Conservation (phyloP, 2,888 invertebrate genomes). For the Lasioglossum malachurum region DNA sequence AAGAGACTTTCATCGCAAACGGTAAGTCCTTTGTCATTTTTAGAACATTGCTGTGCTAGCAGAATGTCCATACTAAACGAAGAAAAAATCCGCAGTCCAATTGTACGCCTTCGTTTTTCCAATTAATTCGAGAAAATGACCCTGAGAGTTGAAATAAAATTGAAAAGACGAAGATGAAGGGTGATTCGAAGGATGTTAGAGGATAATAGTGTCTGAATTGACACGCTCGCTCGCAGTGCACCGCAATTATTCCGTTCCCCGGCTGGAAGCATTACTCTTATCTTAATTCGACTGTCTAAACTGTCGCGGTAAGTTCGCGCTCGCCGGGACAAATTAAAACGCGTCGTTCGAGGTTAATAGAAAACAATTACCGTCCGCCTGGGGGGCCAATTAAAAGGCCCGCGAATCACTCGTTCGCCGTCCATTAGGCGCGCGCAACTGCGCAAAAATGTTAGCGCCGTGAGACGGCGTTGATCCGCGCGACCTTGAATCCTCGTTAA, state of each 20-base stretch:
- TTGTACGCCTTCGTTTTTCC: neutral
- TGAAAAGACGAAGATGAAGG: neutral
- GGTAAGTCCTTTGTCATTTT: slow-evolving; percentile 64
- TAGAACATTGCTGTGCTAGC: neutral
- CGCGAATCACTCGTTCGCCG: slow-evolving; percentile 41
- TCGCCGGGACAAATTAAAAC: slow-evolving; percentile 42
- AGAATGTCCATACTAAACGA: neutral
- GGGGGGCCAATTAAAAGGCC: slow-evolving; percentile 22
- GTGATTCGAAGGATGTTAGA: neutral
- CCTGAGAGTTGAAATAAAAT: neutral
- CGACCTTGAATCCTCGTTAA: slow-evolving; percentile 45
- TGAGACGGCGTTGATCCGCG: slow-evolving; percentile 5
- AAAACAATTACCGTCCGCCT: slow-evolving; percentile 29
- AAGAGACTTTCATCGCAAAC: slow-evolving; percentile 60
- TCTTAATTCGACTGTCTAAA: slow-evolving; percentile 18
- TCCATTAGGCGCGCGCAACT: slow-evolving; percentile 31
- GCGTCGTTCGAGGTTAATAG: slow-evolving; percentile 40
- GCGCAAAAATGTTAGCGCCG: slow-evolving; percentile 52
- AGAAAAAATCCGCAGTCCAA: neutral
- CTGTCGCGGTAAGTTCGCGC: slow-evolving; percentile 14
- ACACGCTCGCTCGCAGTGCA: neutral
- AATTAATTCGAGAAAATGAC: neutral
- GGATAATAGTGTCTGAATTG: slow-evolving; percentile 3
- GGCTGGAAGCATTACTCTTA: neutral
- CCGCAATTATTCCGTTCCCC: neutral